Base-by-base conservation (phyloP, 2,888 invertebrate species). In the Dicyrtomina minuta region DNA sequence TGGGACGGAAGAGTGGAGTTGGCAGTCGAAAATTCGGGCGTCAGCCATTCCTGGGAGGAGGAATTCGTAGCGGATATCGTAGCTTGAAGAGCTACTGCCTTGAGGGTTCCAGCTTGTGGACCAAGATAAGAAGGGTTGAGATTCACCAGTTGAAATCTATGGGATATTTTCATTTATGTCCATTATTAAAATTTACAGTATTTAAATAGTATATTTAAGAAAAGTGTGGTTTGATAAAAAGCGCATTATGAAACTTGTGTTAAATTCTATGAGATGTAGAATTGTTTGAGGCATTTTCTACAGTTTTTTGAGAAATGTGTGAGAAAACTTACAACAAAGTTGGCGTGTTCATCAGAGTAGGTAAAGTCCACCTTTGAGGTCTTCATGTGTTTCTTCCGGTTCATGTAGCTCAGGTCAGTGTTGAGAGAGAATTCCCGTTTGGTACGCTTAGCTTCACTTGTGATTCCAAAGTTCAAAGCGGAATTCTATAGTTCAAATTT, bases 11-110 rank as follows among this genome's bases (percentile, higher is more conserved):
- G 75, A 72, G 26, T 59, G 39, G 3, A 74, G 44, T 55, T 72
- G 70, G 44, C 72, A 68, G 22, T 73, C 60, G 33, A 78, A 46
- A 56, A 74, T 74, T 5, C 76, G 70, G 6, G 72, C 65, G 27
- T 75, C 72, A 46, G 71, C 73, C 76, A 76, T 76, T 59, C 78
- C 78, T 53, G 78, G 78, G 17, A 75, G 51, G 12, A 59, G 65
- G 24, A 71, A 60, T 61, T 74, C 72, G 15, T 72, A 68, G 6
- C 74, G 74, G 17, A 74, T 64, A 66, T 76, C 74, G 6, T 67
- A 70, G n/a, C 73, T 74, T 6, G 65, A 56, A 2, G 60, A 55
- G 6, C 55, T 43, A n/a, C 17, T 62, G 8, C 41, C 33, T 1
- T 27, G 33, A 8, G 26, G 20, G 46, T 56, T 59, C 66, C 73